Evolutionary conservation across 2,888 invertebrate genomes (phyloP).

Genomic region (Polietes domitor): DNA sequence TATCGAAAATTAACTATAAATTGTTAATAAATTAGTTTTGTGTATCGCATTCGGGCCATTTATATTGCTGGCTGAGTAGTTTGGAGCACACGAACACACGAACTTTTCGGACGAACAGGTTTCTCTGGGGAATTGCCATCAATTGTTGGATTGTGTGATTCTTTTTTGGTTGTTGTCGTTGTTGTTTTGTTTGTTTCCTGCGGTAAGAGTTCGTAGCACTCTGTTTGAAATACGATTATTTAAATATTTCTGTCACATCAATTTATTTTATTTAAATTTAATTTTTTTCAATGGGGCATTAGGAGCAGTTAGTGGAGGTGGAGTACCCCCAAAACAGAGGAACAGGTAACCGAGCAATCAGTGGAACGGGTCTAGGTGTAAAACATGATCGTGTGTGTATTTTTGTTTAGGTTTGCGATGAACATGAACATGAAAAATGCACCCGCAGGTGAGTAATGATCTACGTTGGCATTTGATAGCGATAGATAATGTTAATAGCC

Average conservation of each 20-base stretch:
- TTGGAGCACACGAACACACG: neutral
- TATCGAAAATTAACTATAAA: conserved; percentile 65
- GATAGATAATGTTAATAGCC: neutral
- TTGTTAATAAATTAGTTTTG: conserved; percentile 66
- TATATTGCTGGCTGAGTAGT: neutral
- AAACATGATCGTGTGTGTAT: neutral
- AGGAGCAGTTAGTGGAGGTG: conserved; percentile 1
- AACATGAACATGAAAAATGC: too few relatives aligned
- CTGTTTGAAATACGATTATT: conserved; percentile 48
- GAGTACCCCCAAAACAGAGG: neutral
- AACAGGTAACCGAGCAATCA: conserved; percentile 4
- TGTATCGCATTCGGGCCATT: conserved; percentile 20
- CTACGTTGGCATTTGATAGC: neutral
- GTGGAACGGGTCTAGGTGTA: neutral
- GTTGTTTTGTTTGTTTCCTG: neutral
- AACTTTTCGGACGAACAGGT: conserved; percentile 45
- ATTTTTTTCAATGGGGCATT: conserved; percentile 1
- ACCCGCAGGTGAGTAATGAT: neutral
- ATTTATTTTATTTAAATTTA: conserved; percentile 50
- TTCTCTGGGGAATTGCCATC: conserved; percentile 56
- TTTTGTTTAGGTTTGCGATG: neutral
- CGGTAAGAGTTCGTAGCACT: conserved; percentile 26
- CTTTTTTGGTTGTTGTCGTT: neutral
- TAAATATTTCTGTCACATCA: conserved; percentile 62
- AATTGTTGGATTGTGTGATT: conserved; percentile 54